A percentile compares a stretch with the other conserved stretches of the same genome.
Evolutionary conservation across 2,888 invertebrate genomes (phyloP).

Genomic region (Caenorhabditis wallacei): DNA sequence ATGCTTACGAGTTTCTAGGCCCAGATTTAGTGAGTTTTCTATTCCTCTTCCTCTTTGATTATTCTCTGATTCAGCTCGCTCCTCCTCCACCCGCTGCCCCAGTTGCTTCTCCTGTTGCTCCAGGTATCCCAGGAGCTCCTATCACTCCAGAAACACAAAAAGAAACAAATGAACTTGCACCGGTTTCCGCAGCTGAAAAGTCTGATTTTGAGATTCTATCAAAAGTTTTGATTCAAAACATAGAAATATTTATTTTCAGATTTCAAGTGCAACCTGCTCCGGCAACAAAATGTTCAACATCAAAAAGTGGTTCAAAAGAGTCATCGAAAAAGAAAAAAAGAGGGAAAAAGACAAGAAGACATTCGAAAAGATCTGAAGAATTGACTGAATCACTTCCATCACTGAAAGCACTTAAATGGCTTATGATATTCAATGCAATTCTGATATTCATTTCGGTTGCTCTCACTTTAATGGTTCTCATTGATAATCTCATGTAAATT

Average conservation of each 20-base stretch:
- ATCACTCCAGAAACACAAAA: not conserved
- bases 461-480: conserved; percentile 40
- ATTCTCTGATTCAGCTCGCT: conserved; percentile 36
- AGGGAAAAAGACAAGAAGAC: conserved; percentile 10
- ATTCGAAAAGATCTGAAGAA: conserved; percentile 9
- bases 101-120: not conserved
- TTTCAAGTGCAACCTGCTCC: conserved; percentile 39
- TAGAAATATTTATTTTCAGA: not conserved
- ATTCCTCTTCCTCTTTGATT: not conserved
- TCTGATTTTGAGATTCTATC: not conserved
- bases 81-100: conserved; percentile 24
- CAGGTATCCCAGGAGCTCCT: too few species aligned
- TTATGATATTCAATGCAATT: conserved; percentile 38
- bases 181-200: conserved; percentile 39
- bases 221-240: not conserved
- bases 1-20: conserved; percentile 52
- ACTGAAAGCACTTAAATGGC: conserved; percentile 27
- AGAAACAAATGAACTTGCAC: conserved; percentile 26
- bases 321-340: conserved; percentile 6
- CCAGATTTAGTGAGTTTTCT: conserved; percentile 47
- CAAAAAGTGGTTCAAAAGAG: conserved; percentile 34
- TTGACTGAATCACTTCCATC: conserved; percentile 18
- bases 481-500: conserved; percentile 31
- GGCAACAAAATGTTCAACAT: conserved; percentile 14
- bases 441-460: conserved; percentile 35